Base-by-base conservation (phyloP, 92 coral and sea anemone species). In the Umimayanthus kanabou region DNA sequence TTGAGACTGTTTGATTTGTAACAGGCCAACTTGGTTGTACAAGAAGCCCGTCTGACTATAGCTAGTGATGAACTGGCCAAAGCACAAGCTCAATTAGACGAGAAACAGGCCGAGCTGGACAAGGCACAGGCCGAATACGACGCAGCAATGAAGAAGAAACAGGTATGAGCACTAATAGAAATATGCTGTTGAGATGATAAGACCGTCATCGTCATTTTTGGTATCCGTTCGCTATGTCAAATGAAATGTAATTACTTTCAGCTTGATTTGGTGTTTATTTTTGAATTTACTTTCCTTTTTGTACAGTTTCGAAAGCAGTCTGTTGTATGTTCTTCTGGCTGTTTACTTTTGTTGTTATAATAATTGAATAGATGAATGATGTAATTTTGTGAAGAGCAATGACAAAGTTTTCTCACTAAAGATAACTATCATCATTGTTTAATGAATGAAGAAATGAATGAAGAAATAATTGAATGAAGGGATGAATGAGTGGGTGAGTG, bases 81-180 rank as follows among this genome's bases (percentile, higher is more conserved):
- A 49, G 98, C 98, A 4, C 98, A 96, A 81, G 98, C 98, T 2
- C 98, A 96, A 84, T 77, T 96, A 70, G 98, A 96, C 78, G 98
- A 90, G 45, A 96, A 95, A 88, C 98, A 96, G 89, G 98, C 98
- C 58, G 98, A 96, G 88, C 94, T 96, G 79, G 98, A 96, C 87
- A 90, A 93, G 82, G 98, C 94, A 5, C 98, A 96, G 84, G 98
- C 98, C 22, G 89, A 91, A 94, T 96, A 96, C 82, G 98, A 96
- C 70, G 95, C 85, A 65, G 98, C 98, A 8, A 95, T 96, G 45
- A 93, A 94, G 71, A 98, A 96, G 89, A 96, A 96, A 89, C 98
- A 96, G 98, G 98, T 96, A 90, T 79, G 79, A 64, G 29, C 18
- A 42, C 58, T 22, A 22, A 6, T 50, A 73, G 39, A 8, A 15